Evolutionary conservation across 1,140 invertebrate genomes (phyloP), one percentile per base, ranked within the genome.

Genomic region (Andricus grossulariae): DNA sequence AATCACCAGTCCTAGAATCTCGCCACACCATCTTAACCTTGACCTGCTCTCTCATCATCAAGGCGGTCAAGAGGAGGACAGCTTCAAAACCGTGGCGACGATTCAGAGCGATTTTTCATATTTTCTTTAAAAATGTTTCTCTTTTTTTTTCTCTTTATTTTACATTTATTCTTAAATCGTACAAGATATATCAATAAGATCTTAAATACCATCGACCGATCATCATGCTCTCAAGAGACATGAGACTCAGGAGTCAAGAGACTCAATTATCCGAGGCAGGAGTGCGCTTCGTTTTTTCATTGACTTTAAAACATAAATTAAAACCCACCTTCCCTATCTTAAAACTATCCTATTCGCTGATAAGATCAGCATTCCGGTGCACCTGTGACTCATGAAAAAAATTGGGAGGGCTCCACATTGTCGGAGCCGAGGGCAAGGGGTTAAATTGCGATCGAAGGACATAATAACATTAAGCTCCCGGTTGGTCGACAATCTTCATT

Each of bases 121-220:
- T 13, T 15, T 60, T 60, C 55, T 21, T 60, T 60, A 13, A 21
- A 25, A 4, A 25, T 60, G 11, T 60, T 16, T 66, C 32, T 60
- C 11, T 60, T 45, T 66, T 66, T 25, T 66, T 66, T 66, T 39
- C 16, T 32, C 8, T 32, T 60, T 66, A 39, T 66, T 66, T 66
- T 39, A 39, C 57, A 39, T 66, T 66, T 39, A 39, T 66, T 66
- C 16, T 39, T 16, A 66, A 66, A 66, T 66, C 12, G 57, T 66
- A 66, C 57, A 66, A 66, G 57, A 66, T 66, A 55, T n/a, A 66
- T 66, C 25, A 66, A 66, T 32, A 66, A 66, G 13, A 66, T 66
- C 39, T 25, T 66, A n/a, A 60, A 60, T 60, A 60, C 11, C 57
- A 60, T 60, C 57, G 57, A 66, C 55, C 55, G 19, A 11, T 21